Evolutionary conservation across 1,140 invertebrate genomes (phyloP).

Genomic region (Penaeus japonicus): DNA sequence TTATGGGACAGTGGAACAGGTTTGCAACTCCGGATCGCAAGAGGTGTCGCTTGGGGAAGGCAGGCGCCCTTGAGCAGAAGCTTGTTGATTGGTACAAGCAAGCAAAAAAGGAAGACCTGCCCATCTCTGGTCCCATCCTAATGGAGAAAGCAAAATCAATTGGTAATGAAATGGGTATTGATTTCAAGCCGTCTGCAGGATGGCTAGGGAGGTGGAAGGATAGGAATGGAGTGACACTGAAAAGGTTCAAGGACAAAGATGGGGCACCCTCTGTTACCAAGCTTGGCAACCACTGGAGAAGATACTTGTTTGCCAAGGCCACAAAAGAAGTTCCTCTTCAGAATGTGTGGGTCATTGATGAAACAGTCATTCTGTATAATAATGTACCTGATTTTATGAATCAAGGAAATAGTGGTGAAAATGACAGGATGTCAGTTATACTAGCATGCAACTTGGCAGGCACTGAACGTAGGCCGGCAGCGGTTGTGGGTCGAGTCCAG

Average conservation of each 20-base stretch:
- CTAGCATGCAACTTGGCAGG: slow-evolving; percentile 42
- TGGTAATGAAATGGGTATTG: slow-evolving; percentile 47
- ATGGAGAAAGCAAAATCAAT: slow-evolving; percentile 55
- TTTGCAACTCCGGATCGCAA: slow-evolving; percentile 47
- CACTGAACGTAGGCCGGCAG: slow-evolving; percentile 37
- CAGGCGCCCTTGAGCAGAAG: slow-evolving; percentile 39
- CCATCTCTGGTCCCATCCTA: slow-evolving; percentile 50
- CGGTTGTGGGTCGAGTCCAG: slow-evolving; percentile 32
- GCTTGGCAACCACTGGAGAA: slow-evolving; percentile 49
- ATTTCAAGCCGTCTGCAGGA: slow-evolving; percentile 48
- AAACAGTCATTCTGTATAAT: slow-evolving; percentile 35
- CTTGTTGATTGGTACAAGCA: slow-evolving; percentile 51
- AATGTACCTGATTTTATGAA: slow-evolving; percentile 22
- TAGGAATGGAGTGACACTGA: slow-evolving; percentile 52
- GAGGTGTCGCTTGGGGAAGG: slow-evolving; percentile 37
- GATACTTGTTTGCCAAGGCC: slow-evolving; percentile 49
- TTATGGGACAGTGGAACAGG: slow-evolving; percentile 39
- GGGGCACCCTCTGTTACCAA: slow-evolving; percentile 43
- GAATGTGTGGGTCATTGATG: slow-evolving; percentile 54
- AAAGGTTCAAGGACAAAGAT: slow-evolving; percentile 51
- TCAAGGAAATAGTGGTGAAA: background rate
- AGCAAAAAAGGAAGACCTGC: slow-evolving; percentile 43
- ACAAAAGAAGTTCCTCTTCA: slow-evolving; percentile 41
- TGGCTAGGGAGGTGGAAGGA: slow-evolving; percentile 55
- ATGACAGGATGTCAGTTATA: slow-evolving; percentile 29